A percentile compares a stretch with the other conserved stretches of the same genome.
phyloP scores from a whole-genome alignment of 1,140 invertebrate species.

The Anoplophora glabripennis region DNA sequence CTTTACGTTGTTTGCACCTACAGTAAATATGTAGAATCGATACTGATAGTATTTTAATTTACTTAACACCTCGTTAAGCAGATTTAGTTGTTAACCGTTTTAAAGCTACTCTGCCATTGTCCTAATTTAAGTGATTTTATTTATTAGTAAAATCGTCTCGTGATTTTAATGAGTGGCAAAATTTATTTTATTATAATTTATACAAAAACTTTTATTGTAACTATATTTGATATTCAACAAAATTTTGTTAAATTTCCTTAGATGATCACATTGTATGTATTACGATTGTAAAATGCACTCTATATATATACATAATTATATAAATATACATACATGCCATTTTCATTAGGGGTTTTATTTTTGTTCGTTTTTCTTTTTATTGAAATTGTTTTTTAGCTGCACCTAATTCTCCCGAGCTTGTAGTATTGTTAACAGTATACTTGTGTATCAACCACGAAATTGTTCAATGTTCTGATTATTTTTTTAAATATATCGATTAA shows the following conservation, averaged over 20 bases:
- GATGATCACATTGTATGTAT: conserved; percentile 45
- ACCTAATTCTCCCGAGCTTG: conserved; percentile 8
- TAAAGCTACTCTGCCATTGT: background rate
- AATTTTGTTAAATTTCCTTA: conserved; percentile 39
- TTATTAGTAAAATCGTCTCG: background rate
- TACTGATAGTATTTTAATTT: too few relatives aligned
- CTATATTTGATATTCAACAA: conserved; percentile 18
- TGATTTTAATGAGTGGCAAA: conserved; percentile 4
- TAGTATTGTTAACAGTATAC: conserved; percentile 13
- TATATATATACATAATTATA: conserved; percentile 46
- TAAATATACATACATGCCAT: conserved; percentile 54
- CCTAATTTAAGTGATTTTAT: conserved; percentile 9
- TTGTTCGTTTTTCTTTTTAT: background rate
- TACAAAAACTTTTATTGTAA: conserved; percentile 2
- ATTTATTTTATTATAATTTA: conserved; percentile 11
- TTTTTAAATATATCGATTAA: conserved; percentile 19
- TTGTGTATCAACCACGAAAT: conserved; percentile 17
- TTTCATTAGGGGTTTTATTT: conserved; percentile 16
- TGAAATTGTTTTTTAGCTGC: conserved; percentile 10
- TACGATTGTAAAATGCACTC: conserved; percentile 46
- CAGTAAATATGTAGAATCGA: too few relatives aligned
- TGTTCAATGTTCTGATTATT: conserved; percentile 22
- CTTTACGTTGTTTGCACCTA: too few relatives aligned
- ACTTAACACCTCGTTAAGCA: too few relatives aligned
- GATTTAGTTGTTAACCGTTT: too few relatives aligned